Base-by-base conservation (phyloP, 2,113 vertebrate genomes). In the Panthera leo region DNA sequence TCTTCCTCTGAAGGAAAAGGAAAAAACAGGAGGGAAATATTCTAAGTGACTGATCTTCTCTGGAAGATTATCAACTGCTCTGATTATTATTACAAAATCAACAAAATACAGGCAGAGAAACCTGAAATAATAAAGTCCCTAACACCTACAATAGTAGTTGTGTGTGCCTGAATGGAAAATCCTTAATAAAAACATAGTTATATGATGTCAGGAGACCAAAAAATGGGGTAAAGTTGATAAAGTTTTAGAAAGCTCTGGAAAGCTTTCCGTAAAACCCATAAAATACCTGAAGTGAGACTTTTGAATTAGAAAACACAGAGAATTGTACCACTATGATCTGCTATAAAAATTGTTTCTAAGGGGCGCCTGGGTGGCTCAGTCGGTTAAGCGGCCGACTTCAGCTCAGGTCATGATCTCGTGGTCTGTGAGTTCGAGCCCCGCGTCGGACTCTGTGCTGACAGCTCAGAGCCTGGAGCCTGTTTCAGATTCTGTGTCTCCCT, bases 1-100 rank as follows among this genome's bases (percentile, higher is more conserved):
- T 99, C 99, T 98, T 99, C 99, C 98, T 99, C 99, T 99, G 98
- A 98, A 97, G 95, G 93, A 97, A 98, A 98, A 98, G 83, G 93
- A 97, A 98, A 99, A 98, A 95, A 96, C 73, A 98, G 95, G 89
- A 98, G 73, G 96, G 95, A 98, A 98, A 98, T 92, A 93, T 75
- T 98, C 96, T 96, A 98, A 98, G 97, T 98, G 96, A 98, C 85
- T 98, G 90, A 98, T 93, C 96, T 93, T 96, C 48, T 29, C 94
- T 98, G 96, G 94, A 89, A 98, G 93, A 78, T 75, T 85, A 94
- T 65, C 71, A 95, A 82, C 61, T 97, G 93, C 93, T 95, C 55
- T 95, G 90, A 97, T 98, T 97, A 97, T 92, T 91, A 97, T 97
- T 96, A 97, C 51, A 97, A 73, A 97, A 94, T 73, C 83, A 98